Evolutionary conservation across 2,888 invertebrate genomes (phyloP), one percentile per base, ranked within the genome.

Genomic region (Corbicula japonica): DNA sequence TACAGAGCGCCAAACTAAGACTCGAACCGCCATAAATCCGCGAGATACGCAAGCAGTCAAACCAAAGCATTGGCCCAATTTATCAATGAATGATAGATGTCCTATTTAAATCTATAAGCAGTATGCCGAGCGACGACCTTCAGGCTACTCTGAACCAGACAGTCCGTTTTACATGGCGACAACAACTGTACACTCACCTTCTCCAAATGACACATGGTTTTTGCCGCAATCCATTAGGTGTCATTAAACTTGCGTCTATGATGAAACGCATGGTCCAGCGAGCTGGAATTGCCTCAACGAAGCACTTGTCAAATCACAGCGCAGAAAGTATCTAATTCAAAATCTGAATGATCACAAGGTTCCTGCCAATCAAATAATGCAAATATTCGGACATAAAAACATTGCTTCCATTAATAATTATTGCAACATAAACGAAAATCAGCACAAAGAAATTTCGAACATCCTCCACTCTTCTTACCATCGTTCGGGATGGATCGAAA

Each of bases 291-390:
- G 18, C 35, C 3, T n/a, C 44, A 23, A 50, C 38, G 21, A 70
- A 75, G 50, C 44, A 32, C 26, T 48, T 77, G 1, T 34, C 68
- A 1, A 76, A 71, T 35, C 70, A 76, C 32, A 70, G 70, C 44
- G 76, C 71, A 26, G 71, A 26, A 76, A 76, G 34, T 61, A 71
- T 50, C 34, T 71, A 26, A 48, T 76, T 30, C 76, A 77, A 32
- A 77, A 66, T 28, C 35, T 73, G 34, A 65, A 46, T 52, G 73
- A 73, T 26, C 41, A 30, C 30, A 68, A 73, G 50, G 54, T 77
- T n/a, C 65, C 69, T 10, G 28, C 44, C 12, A 50, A 68, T 30
- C 75, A 69, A 12, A 68, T 75, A 18, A 68, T 68, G 68, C 68
- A 75, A 21, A 75, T 54, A 6, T 68, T 50, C 46, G 61, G 75